These are phyloP conservation scores for Tragelaphus oryx DNA, from an alignment of 2,797 vertebrate species.

Conservation along the genomic window DNA sequence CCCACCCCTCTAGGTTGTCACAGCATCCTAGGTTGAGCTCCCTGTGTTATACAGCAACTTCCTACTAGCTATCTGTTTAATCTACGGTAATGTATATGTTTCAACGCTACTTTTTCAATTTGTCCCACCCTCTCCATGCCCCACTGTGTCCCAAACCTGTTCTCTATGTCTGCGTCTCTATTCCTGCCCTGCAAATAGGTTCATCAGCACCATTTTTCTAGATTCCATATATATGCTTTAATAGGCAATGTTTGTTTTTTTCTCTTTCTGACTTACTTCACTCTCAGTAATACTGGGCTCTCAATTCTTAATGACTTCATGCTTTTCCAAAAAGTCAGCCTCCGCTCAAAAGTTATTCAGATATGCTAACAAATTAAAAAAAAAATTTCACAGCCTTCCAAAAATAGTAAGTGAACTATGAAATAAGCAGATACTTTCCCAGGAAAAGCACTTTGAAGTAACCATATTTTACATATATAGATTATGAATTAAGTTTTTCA, in stretches of 20 bases:
- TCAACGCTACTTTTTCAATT: not conserved
- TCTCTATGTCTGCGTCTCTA: not conserved
- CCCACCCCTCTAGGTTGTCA: not conserved
- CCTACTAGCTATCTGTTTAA: not conserved
- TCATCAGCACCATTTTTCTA: not conserved
- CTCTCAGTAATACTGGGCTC: not conserved
- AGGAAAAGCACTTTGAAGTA: not conserved
- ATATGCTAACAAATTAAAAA: not conserved
- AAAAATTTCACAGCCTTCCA: not conserved
- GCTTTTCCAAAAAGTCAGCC: not conserved
- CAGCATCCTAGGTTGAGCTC: not conserved
- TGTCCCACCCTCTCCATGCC: not conserved
- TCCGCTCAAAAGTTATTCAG: not conserved
- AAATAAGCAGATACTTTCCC: constrained; percentile 15
- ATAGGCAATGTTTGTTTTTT: not conserved
- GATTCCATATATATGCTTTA: not conserved
- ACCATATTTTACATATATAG: constrained; percentile 1
- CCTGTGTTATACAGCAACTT: not conserved
- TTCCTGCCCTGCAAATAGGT: not conserved
- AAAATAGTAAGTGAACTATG: not conserved
- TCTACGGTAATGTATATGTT: not conserved
- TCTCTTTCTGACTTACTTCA: not conserved
- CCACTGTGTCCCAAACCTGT: not conserved
- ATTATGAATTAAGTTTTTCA: not conserved
- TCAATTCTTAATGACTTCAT: constrained; percentile 5